Percentiles rank a stretch among this genome's conserved stretches.
Conservation (phyloP, 1,140 invertebrate species). For the Cardiocondyla obscurior region DNA sequence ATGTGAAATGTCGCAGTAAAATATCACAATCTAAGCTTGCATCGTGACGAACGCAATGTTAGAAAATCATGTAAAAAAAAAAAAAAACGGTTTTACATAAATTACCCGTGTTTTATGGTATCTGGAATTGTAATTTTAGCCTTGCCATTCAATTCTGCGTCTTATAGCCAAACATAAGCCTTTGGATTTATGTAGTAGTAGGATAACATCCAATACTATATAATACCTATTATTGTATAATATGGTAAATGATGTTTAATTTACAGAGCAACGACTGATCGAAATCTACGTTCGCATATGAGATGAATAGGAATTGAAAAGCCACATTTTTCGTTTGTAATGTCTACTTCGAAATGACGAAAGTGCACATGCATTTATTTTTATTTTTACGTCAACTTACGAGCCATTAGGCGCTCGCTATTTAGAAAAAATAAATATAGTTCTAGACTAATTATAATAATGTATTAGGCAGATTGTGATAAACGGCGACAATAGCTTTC, state of each 20-base stretch:
- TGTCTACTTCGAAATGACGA: slow-evolving; percentile 18
- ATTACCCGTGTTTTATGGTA: background rate
- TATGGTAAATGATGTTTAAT: slow-evolving; percentile 24
- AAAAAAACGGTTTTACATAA: background rate
- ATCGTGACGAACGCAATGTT: slow-evolving; percentile 22
- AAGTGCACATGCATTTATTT: slow-evolving; percentile 23
- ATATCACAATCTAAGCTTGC: slow-evolving; percentile 4
- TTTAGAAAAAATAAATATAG: slow-evolving; percentile 47
- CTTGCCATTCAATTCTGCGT: slow-evolving; percentile 54
- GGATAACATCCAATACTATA: slow-evolving; percentile 16
- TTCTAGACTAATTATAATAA: slow-evolving; percentile 46
- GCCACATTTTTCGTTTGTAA: background rate
- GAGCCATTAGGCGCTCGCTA: slow-evolving; percentile 23
- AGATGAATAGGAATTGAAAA: slow-evolving; percentile 49
- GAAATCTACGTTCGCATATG: background rate
- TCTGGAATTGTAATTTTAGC: slow-evolving; percentile 16
- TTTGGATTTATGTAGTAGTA: slow-evolving; percentile 24
- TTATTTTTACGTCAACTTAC: slow-evolving; percentile 42
- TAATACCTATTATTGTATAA: slow-evolving; percentile 22
- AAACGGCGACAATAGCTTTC: slow-evolving; percentile 52
- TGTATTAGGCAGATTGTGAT: slow-evolving; percentile 52
- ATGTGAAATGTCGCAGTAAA: background rate
- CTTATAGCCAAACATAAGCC: slow-evolving; percentile 27
- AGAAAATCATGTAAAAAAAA: slow-evolving; percentile 10
- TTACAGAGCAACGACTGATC: slow-evolving; percentile 52